Percentiles rank a stretch among this genome's conserved stretches.
phyloP scores from a whole-genome alignment of 2,113 vertebrate genomes.

The Corythoichthys haematopterus region DNA sequence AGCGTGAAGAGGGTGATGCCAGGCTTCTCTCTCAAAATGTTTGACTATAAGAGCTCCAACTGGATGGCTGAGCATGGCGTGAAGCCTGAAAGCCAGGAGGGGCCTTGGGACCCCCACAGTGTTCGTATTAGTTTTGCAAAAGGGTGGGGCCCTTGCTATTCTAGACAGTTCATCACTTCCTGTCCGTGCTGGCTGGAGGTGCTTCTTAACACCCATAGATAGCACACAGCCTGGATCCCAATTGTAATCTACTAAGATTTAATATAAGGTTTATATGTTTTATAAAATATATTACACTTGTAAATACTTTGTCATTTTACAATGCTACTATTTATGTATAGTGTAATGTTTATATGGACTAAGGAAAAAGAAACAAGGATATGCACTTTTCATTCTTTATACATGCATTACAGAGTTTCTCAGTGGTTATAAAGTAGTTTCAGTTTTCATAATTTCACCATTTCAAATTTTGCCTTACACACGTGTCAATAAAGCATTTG shows the following conservation, averaged over 20 bases:
- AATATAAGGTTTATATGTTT: slow-evolving; percentile 99
- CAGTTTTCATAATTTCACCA: slow-evolving; percentile 79
- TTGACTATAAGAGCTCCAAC: slow-evolving; percentile 88
- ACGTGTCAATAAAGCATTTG: slow-evolving; percentile 94
- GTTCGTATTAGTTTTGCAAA: slow-evolving; percentile 96
- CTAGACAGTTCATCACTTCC: slow-evolving; percentile 96
- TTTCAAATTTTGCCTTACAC: slow-evolving; percentile 77
- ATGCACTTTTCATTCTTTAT: slow-evolving; percentile 94
- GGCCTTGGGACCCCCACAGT: slow-evolving; percentile 93
- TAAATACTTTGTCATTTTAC: slow-evolving; percentile 99
- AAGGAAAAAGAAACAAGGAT: slow-evolving; percentile 75
- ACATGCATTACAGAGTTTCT: slow-evolving; percentile 75
- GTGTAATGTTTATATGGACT: slow-evolving; percentile 96
- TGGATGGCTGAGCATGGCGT: slow-evolving; percentile 77
- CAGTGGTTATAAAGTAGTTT: slow-evolving; percentile 80
- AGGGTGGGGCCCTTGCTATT: slow-evolving; percentile 95
- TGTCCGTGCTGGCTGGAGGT: slow-evolving; percentile 98
- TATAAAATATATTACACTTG: slow-evolving; percentile 97
- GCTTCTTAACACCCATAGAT: slow-evolving; percentile 86
- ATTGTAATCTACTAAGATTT: slow-evolving; percentile 99
- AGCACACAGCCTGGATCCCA: slow-evolving; percentile 71
- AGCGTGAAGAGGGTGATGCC: slow-evolving; percentile 90
- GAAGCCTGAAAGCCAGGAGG: slow-evolving; percentile 78
- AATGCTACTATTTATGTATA: slow-evolving; percentile 99
- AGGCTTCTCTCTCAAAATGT: slow-evolving; percentile 93